Base-by-base conservation (phyloP, 2,888 invertebrate genomes). In the Spodoptera picta region DNA sequence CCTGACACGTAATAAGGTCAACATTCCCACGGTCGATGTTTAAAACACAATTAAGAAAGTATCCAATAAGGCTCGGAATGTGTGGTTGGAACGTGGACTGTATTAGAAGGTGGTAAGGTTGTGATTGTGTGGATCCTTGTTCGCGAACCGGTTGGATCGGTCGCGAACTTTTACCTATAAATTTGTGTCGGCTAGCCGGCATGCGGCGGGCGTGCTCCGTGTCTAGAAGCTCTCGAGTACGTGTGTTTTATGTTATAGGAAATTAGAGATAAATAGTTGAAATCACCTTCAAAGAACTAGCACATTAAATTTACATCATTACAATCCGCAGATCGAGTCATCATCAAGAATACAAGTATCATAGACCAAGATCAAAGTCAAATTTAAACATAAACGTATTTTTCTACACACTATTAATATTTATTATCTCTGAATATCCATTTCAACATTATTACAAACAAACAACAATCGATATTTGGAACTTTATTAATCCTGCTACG, bases 81-180 rank as follows among this genome's bases (percentile, higher is more conserved):
- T 70, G 73, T 66, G 77, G 73, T 81, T 80, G 79, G 79, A 92
- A 83, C 86, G 77, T 85, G 86, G 80, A 87, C 87, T 84, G 76
- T 92, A 87, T 81, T 63, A 41, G 65, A 66, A 69, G 65, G 79
- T 69, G 68, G 77, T 91, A 92, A 79, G 86, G 91, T 82, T 77
- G 80, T 55, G 78, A 85, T 90, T 89, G 85, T 78, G 77, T 74
- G 79, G 83, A 77, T 69, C 12, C 58, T 53, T 46, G 76, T 61
- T 65, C 54, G 82, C 80, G 79, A 85, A 93, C 93, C 92, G 93
- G 93, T 94, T 90, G 83, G 89, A 72, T 86, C 89, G 92, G 93
- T 93, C 93, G 94, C 94, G 94, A 94, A 94, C 94, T 94, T 94
- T 94, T 94, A 93, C 94, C 94, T 94, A 94, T 94, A 94, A 94